These are phyloP conservation scores for Microtus oregoni DNA, from an alignment of 2,113 vertebrate genomes.

Conservation along the genomic window DNA sequence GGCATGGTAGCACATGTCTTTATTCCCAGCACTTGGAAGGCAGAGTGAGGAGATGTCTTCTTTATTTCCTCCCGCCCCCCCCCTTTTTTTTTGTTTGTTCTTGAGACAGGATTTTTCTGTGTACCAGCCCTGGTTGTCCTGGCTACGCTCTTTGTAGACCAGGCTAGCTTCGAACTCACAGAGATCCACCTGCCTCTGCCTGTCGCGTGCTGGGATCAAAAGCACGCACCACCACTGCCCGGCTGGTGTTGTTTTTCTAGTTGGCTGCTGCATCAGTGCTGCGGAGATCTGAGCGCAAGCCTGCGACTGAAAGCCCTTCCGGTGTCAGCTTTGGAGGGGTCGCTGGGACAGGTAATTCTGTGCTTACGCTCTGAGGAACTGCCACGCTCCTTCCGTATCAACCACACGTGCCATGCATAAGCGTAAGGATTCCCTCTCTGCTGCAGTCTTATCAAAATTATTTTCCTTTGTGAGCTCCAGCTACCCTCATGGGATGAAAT, in stretches of 20 bases:
- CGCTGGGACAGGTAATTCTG: background rate
- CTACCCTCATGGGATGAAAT: background rate
- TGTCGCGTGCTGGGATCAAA: background rate
- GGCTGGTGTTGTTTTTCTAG: background rate
- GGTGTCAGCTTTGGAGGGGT: background rate
- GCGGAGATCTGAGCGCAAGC: background rate
- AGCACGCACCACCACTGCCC: background rate
- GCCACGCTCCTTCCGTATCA: background rate
- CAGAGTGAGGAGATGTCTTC: background rate
- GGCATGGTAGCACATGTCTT: background rate
- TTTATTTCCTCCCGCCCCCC: too few species aligned
- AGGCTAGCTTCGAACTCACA: background rate
- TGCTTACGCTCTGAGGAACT: background rate
- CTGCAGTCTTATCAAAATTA: background rate
- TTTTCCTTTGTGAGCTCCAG: background rate
- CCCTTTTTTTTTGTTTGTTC: background rate
- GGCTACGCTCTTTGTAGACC: background rate
- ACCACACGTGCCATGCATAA: background rate
- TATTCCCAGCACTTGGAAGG: background rate
- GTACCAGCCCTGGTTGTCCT: background rate
- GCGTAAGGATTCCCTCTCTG: background rate
- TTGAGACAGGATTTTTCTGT: background rate
- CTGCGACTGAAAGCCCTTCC: background rate
- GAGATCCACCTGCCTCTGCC: background rate
- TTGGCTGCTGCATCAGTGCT: background rate